phyloP scores from a whole-genome alignment of 2,113 vertebrate species.

The Cyprinodon tularosa region DNA sequence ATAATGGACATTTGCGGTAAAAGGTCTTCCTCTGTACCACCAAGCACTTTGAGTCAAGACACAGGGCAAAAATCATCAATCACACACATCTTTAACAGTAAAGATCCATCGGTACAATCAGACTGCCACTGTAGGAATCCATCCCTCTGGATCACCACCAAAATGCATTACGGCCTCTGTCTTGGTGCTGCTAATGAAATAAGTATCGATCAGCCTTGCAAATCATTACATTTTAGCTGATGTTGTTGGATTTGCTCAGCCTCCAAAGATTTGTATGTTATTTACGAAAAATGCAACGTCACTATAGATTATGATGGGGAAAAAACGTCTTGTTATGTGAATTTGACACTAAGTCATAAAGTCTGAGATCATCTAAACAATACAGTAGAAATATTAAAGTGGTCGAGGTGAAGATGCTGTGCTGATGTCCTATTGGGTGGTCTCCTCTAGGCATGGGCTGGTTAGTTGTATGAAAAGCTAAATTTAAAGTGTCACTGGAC shows the following conservation, averaged over 20 bases:
- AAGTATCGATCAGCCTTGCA: constrained; percentile 43
- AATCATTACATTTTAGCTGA: constrained; percentile 38
- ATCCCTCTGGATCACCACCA: constrained; percentile 33
- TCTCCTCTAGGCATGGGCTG: too few relatives aligned
- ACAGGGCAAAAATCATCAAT: constrained; percentile 31
- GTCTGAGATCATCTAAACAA: neutral
- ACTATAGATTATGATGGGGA: neutral
- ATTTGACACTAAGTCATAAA: neutral
- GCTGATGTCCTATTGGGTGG: neutral
- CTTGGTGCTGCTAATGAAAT: constrained; percentile 30
- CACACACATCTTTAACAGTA: constrained; percentile 45
- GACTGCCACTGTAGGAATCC: constrained; percentile 10
- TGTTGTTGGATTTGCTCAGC: constrained; percentile 34
- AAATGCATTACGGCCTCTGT: constrained; percentile 45
- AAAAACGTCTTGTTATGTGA: neutral
- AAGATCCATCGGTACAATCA: constrained; percentile 45
- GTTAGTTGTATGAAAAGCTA: neutral
- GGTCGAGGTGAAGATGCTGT: neutral
- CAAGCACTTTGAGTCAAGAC: constrained; percentile 42
- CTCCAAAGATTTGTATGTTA: constrained; percentile 30
- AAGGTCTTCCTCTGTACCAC: constrained; percentile 23
- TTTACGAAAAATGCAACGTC: constrained; percentile 24
- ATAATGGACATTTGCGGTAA: constrained; percentile 40
- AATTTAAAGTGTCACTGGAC: neutral
- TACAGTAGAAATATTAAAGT: neutral